Percentiles rank a stretch among this genome's conserved stretches.
Conservation (phyloP, 2,797 vertebrate genomes). For the Tauraco hartlaubi region DNA sequence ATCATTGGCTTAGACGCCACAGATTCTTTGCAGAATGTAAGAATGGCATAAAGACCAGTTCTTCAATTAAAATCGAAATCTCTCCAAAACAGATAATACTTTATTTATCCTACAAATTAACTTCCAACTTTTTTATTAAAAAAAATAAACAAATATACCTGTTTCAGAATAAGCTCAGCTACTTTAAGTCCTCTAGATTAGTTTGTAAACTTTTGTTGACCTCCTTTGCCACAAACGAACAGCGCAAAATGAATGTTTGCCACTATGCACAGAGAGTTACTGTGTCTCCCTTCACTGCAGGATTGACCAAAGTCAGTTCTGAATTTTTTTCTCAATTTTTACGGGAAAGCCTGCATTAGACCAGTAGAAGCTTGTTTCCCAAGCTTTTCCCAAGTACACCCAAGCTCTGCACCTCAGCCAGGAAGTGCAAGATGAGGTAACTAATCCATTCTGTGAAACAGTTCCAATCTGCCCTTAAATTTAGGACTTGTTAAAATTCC, state of each 20-base stretch:
- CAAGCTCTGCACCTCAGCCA: neutral
- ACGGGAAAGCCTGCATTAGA: neutral
- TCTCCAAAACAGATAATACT: neutral
- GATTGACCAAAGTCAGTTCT: neutral
- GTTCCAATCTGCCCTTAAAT: neutral
- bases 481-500: neutral
- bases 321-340: neutral
- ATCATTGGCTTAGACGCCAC: neutral
- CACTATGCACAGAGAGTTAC: neutral
- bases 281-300: neutral
- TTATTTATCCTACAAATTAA: neutral
- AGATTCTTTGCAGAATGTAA: neutral
- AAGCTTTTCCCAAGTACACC: neutral
- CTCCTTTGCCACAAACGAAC: neutral
- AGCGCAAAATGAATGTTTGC: neutral
- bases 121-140: neutral
- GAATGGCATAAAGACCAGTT: neutral
- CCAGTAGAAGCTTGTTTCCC: neutral
- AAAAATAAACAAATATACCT: neutral
- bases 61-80: neutral
- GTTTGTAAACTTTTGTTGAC: neutral
- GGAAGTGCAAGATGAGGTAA: neutral
- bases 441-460: neutral
- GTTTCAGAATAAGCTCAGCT: neutral
- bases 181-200: neutral